Conservation (phyloP, 2,113 vertebrate species). For the Odocoileus virginianus region DNA sequence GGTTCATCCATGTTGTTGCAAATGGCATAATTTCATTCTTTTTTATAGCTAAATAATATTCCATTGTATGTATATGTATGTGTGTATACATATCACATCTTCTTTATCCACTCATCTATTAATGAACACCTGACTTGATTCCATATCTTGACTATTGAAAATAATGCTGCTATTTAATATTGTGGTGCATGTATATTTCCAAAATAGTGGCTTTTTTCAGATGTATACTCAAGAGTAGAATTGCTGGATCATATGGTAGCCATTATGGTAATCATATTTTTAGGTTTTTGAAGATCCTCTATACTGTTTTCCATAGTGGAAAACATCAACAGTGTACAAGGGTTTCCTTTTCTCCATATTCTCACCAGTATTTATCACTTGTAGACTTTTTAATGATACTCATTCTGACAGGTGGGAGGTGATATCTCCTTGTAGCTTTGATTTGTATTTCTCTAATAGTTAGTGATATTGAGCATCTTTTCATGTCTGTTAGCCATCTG, state of each 20-base stretch:
- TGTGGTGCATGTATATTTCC: background rate
- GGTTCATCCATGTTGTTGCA: background rate
- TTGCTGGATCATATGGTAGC: background rate
- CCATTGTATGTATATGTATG: background rate
- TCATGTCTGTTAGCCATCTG: background rate
- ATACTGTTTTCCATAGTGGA: background rate
- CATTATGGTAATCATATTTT: background rate
- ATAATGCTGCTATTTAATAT: background rate
- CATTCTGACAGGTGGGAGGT: background rate
- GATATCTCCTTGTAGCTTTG: background rate
- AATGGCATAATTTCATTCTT: background rate
- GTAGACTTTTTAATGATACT: background rate
- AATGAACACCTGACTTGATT: background rate
- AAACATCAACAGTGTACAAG: background rate
- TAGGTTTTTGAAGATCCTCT: background rate
- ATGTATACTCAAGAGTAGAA: background rate
- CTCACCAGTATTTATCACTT: background rate
- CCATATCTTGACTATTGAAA: background rate
- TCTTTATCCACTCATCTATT: background rate
- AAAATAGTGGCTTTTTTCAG: background rate
- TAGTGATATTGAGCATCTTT: background rate
- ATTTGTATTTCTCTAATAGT: background rate
- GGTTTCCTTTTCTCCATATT: background rate
- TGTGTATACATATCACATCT: background rate
- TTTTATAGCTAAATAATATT: background rate